Percentiles rank a stretch among this genome's conserved stretches.
Evolutionary conservation across 2,113 vertebrate genomes (phyloP).

Genomic region (Prinia subflava): DNA sequence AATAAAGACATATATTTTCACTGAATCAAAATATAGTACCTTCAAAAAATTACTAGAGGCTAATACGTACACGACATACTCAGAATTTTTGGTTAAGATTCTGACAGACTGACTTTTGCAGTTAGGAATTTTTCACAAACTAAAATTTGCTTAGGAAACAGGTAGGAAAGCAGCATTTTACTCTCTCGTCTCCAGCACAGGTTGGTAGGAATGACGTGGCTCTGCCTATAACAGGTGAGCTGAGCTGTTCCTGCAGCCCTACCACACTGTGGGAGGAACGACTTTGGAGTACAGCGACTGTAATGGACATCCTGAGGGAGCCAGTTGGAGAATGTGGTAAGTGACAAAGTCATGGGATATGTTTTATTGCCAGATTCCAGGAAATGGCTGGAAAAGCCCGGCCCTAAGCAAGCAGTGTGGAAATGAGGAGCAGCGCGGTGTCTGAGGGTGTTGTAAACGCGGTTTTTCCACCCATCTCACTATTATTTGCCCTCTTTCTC

Average conservation of each 20-base stretch:
- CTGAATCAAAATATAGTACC: not conserved
- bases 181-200: not conserved
- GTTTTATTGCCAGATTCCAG: not conserved
- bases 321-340: not conserved
- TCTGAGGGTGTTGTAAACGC: not conserved
- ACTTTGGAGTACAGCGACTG: not conserved
- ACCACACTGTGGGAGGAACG: accelerated
- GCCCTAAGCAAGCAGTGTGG: accelerated
- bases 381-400: not conserved
- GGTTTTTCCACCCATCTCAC: not conserved
- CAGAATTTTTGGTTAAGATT: not conserved
- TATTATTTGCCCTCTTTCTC: not conserved
- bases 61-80: not conserved
- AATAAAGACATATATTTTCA: not conserved
- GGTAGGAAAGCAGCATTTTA: not conserved
- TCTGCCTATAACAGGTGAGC: not conserved
- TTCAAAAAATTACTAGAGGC: not conserved
- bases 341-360: not conserved
- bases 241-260: not conserved
- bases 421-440: not conserved
- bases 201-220: not conserved
- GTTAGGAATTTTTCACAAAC: not conserved
- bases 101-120: not conserved
- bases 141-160: not conserved
- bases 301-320: not conserved